Evolutionary conservation across 2,888 invertebrate species (phyloP).

Genomic region (Caenorhabditis parvicauda): DNA sequence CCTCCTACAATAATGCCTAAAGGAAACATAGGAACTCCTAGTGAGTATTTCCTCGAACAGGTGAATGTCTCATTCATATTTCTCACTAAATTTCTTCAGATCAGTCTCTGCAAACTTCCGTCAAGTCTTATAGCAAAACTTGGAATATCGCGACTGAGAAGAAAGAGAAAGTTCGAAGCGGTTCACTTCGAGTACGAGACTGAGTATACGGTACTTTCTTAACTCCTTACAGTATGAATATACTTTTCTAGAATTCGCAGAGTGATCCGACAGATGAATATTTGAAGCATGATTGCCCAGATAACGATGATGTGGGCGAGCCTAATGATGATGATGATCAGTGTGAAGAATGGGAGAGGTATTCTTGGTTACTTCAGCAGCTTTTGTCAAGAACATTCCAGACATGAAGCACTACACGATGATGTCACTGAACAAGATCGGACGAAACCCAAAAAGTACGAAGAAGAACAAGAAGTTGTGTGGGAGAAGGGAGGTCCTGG

Average conservation of each 20-base stretch:
- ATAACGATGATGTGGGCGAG: conserved; percentile 35
- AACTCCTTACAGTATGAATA: neutral
- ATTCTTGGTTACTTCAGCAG: neutral
- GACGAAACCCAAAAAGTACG: conserved; percentile 46
- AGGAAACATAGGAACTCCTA: conserved; percentile 70
- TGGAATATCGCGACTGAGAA: conserved; percentile 26
- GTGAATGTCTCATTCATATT: conserved; percentile 1
- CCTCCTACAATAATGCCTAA: conserved; percentile 66
- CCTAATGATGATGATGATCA: conserved; percentile 41
- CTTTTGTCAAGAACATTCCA: conserved; percentile 20
- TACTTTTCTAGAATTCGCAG: conserved; percentile 1
- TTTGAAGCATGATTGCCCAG: conserved; percentile 9
- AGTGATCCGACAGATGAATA: conserved; percentile 30
- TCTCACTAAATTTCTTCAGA: conserved; percentile 38
- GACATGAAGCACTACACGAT: conserved; percentile 65
- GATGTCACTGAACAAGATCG: conserved; percentile 65
- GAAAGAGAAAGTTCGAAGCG: conserved; percentile 32
- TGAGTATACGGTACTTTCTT: too few relatives aligned
- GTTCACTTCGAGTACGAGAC: conserved; percentile 32
- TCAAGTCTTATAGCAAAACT: conserved; percentile 57
- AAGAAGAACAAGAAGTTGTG: conserved; percentile 58
- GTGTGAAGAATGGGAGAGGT: conserved; percentile 47
- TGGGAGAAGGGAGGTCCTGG: conserved; percentile 71
- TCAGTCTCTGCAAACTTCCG: conserved; percentile 64
- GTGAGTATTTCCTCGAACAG: conserved; percentile 64